Conservation (phyloP, 2,888 invertebrate genomes). For the Amitus sp. region DNA sequence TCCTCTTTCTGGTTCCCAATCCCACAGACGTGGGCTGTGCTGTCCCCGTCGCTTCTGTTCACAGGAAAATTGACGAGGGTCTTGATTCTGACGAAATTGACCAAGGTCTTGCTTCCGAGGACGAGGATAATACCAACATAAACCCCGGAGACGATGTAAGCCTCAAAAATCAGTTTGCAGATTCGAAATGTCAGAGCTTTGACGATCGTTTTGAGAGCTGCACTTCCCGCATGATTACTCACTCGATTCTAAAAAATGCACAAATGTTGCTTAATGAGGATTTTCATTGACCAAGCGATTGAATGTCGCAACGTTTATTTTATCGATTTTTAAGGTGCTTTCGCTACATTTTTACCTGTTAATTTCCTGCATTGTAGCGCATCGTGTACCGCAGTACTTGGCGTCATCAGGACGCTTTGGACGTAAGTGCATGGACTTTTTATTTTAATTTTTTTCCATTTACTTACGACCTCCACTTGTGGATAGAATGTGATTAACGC, state of each 20-base stretch:
- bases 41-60: conserved; percentile 56
- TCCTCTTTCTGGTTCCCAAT: conserved; percentile 86
- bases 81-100: conserved; percentile 57
- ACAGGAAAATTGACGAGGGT: conserved; percentile 52
- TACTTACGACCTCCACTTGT: background rate
- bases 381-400: conserved; percentile 59
- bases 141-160: conserved; percentile 54
- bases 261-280: too few species aligned
- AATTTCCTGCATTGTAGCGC: conserved; percentile 57
- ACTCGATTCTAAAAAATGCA: background rate
- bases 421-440: conserved; percentile 62
- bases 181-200: background rate
- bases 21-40: conserved; percentile 79
- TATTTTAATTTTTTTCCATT: conserved; percentile 25
- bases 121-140: conserved; percentile 35
- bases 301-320: too few species aligned
- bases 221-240: background rate
- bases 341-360: conserved; percentile 46
- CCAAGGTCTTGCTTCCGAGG: conserved; percentile 42
- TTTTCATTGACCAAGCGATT: too few species aligned
- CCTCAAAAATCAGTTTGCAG: conserved; percentile 22
- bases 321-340: conserved; percentile 2
- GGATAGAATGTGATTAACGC: background rate
- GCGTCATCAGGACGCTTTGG: conserved; percentile 53
- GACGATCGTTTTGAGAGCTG: background rate